A percentile compares a stretch with the other conserved stretches of the same genome.
These are phyloP conservation scores for Ophion costatus DNA, from an alignment of 2,888 invertebrate species.

Conservation along the genomic window DNA sequence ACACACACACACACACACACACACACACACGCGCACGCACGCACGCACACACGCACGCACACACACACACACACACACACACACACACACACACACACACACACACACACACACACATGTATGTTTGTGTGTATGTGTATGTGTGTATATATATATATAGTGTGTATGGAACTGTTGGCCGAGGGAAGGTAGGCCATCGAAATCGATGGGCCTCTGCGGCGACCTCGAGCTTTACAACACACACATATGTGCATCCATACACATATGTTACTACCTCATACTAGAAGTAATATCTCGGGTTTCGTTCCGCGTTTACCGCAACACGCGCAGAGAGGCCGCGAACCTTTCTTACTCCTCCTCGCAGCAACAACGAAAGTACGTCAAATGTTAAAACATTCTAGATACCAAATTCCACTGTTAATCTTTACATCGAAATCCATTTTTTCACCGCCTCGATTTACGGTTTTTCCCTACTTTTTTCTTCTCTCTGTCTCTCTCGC, in stretches of 20 bases:
- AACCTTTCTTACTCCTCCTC: conserved; percentile 28
- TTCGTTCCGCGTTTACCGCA: conserved; percentile 58
- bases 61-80: too few relatives aligned
- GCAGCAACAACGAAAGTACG: conserved; percentile 51
- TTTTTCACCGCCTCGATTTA: conserved; percentile 1
- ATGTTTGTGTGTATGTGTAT: neutral
- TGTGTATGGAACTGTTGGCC: conserved; percentile 64
- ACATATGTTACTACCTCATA: conserved; percentile 37
- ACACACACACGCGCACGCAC: too few relatives aligned
- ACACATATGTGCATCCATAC: conserved; percentile 4
- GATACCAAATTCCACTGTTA: conserved; percentile 14
- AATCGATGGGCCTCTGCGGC: conserved; percentile 73
- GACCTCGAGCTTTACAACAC: conserved; percentile 63
- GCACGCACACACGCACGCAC: too few relatives aligned
- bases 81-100: too few relatives aligned
- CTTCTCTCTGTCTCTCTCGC: neutral
- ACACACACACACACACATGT: too few relatives aligned
- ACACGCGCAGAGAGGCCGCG: conserved; percentile 35
- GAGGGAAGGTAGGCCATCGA: conserved; percentile 72
- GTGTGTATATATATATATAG: too few relatives aligned
- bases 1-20: too few relatives aligned
- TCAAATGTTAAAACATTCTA: conserved; percentile 58
- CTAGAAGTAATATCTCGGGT: conserved; percentile 60
- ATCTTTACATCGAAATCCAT: conserved; percentile 29
- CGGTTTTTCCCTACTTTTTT: neutral